These are phyloP conservation scores for Tribolium madens DNA, from an alignment of 1,140 invertebrate genomes.

Conservation along the genomic window DNA sequence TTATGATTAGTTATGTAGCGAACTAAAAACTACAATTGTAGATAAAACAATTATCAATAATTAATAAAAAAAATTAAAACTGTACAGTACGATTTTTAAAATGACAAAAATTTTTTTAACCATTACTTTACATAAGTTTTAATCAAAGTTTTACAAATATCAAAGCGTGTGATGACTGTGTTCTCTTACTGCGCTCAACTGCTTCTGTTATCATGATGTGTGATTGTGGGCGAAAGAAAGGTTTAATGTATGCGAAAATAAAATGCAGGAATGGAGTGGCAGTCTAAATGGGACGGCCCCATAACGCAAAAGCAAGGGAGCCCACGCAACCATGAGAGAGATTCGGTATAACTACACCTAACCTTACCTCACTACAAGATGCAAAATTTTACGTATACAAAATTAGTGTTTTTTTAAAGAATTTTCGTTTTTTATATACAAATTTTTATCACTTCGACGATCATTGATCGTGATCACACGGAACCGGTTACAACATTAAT, in stretches of 20 bases:
- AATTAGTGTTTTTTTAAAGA: slow-evolving; percentile 44
- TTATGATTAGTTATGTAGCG: too few relatives aligned
- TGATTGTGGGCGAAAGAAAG: background rate
- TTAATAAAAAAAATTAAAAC: too few relatives aligned
- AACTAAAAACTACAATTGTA: too few relatives aligned
- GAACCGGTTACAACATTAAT: slow-evolving; percentile 47
- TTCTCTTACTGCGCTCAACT: too few relatives aligned
- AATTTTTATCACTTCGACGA: slow-evolving; percentile 38
- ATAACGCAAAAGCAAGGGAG: slow-evolving; percentile 57
- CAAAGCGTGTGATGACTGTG: too few relatives aligned
- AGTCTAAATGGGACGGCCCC: slow-evolving; percentile 7
- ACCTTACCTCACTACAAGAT: slow-evolving; percentile 53
- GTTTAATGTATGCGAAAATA: background rate
- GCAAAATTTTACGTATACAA: slow-evolving; percentile 56
- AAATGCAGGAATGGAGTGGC: background rate
- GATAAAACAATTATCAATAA: too few relatives aligned
- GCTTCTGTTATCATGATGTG: too few relatives aligned
- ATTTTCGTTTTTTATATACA: slow-evolving; percentile 31
- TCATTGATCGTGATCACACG: slow-evolving; percentile 53
- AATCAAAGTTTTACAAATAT: too few relatives aligned
- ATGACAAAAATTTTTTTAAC: too few relatives aligned
- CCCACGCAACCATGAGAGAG: slow-evolving; percentile 58
- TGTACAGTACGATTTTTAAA: too few relatives aligned
- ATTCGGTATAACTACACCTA: slow-evolving; percentile 42
- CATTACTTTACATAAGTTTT: too few relatives aligned